Evolutionary conservation across 1,140 invertebrate genomes (phyloP).

Genomic region (Batillaria attramentaria): DNA sequence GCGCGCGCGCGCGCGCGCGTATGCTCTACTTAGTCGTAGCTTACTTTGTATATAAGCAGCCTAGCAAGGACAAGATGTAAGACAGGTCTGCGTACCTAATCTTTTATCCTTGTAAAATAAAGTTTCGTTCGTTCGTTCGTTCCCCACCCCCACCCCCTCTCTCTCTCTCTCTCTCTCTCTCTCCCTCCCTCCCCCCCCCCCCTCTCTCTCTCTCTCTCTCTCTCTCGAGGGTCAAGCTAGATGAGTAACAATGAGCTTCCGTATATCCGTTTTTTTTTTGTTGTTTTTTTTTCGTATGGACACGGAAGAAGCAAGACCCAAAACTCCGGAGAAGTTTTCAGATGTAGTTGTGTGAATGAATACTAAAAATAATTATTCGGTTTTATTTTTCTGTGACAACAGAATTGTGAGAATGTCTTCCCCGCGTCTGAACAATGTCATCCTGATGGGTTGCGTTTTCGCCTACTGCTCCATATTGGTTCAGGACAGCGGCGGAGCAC

Average conservation of each 20-base stretch:
- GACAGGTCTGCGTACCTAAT: no score
- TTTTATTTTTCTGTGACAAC: background rate
- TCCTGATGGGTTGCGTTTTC: constrained; percentile 96
- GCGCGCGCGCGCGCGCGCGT: constrained; percentile 71
- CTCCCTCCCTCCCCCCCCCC: background rate
- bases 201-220: background rate
- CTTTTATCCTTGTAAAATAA: no score
- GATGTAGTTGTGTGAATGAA: background rate
- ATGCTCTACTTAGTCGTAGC: background rate
- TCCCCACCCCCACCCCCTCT: background rate
- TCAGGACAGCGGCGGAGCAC: constrained; percentile 54
- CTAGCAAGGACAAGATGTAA: no score
- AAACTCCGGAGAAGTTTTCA: background rate
- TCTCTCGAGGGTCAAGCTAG: background rate
- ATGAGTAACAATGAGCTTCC: background rate
- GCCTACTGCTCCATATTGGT: constrained; percentile 97
- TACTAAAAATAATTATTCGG: no score
- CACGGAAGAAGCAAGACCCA: no score
- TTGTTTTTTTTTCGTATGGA: no score
- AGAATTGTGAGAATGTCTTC: constrained; percentile 99
- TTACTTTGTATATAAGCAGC: no score
- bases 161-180: background rate
- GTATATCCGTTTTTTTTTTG: background rate
- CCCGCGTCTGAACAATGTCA: constrained; percentile 97
- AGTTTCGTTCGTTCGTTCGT: background rate